These are phyloP conservation scores for Thymallus thymallus DNA, from an alignment of 2,113 vertebrate genomes.

Conservation along the genomic window DNA sequence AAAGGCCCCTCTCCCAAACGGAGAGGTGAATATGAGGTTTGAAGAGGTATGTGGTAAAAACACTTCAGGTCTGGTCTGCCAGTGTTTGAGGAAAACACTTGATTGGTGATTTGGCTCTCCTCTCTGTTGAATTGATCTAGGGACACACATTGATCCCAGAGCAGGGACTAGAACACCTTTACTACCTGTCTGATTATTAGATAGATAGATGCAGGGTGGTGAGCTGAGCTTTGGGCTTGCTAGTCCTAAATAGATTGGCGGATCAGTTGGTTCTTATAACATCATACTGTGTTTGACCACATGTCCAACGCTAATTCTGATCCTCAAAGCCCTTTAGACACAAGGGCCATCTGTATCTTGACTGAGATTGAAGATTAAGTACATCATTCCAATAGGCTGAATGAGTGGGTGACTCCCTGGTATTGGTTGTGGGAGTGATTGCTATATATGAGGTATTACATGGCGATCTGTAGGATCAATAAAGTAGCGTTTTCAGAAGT, in stretches of 20 bases:
- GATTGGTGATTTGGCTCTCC: neutral
- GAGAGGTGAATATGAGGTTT: constrained; percentile 48
- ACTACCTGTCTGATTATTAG: constrained; percentile 7
- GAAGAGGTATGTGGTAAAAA: constrained; percentile 19
- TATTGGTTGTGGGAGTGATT: neutral
- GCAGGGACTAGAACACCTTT: neutral
- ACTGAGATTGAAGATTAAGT: neutral
- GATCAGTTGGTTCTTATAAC: constrained; percentile 3
- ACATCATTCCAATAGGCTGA: neutral
- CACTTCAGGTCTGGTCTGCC: neutral
- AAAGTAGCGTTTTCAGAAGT: constrained; percentile 25
- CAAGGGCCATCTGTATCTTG: neutral
- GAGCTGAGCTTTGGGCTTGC: constrained; percentile 14
- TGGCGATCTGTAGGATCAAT: constrained; percentile 60
- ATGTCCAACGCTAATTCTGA: constrained; percentile 24
- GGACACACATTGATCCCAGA: constrained; percentile 8
- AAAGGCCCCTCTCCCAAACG: constrained; percentile 47
- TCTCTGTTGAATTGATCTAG: neutral
- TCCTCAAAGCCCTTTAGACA: constrained; percentile 3
- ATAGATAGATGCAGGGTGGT: constrained; percentile 13
- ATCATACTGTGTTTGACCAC: constrained; percentile 25
- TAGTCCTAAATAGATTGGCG: neutral
- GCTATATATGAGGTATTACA: constrained; percentile 35
- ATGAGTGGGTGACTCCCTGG: neutral
- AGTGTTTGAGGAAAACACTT: neutral